Evolutionary conservation across 37 sponge, comb jelly and placozoan species (phyloP).

Genomic region (Eunapius fragilis): DNA sequence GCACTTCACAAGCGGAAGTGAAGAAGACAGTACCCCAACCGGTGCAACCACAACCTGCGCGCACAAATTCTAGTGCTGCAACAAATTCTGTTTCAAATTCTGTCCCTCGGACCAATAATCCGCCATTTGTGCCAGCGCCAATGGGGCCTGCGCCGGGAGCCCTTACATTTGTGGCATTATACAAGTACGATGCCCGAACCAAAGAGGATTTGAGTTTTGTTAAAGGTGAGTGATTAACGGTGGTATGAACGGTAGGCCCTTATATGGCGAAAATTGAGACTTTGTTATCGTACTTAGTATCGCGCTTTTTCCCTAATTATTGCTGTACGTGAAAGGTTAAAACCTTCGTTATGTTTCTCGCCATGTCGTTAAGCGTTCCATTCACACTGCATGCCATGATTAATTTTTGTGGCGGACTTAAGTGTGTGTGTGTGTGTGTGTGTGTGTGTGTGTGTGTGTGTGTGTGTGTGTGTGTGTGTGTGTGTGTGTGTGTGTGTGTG

Average conservation of each 20-base stretch:
- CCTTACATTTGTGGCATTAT: slow-evolving; percentile 74
- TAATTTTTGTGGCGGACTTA: neutral
- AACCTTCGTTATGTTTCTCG: too few relatives aligned
- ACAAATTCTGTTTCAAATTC: neutral
- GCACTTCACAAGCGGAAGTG: neutral
- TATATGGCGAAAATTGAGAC: neutral
- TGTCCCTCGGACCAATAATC: neutral
- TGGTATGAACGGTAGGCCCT: neutral
- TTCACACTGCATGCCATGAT: neutral
- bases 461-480: slow-evolving; percentile 52
- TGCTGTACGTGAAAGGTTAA: too few relatives aligned
- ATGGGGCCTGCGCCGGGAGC: slow-evolving; percentile 15
- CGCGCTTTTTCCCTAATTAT: neutral
- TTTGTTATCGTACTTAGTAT: neutral
- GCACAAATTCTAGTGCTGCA: neutral
- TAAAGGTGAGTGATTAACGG: slow-evolving; percentile 51
- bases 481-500: slow-evolving; percentile 18
- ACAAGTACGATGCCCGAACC: slow-evolving; percentile 92
- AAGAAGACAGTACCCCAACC: neutral
- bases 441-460: slow-evolving; percentile 17
- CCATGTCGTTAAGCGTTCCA: too few relatives aligned
- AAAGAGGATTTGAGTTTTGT: slow-evolving; percentile 84
- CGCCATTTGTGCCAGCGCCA: neutral
- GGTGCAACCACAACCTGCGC: neutral
- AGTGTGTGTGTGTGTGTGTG: neutral